Conservation (phyloP, 2,888 invertebrate genomes). For the Leistus spinibarbis region DNA sequence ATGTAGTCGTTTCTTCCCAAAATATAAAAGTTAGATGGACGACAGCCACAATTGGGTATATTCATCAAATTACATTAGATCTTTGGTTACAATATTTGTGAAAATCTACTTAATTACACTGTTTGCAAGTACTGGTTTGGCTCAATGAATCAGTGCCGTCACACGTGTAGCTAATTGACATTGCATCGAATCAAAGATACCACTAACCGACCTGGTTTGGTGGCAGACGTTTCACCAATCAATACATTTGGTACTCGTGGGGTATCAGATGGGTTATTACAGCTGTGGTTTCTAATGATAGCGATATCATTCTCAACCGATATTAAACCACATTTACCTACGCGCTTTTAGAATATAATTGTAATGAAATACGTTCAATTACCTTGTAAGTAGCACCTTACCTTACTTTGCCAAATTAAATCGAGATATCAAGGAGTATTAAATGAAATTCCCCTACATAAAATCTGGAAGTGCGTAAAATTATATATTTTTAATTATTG, state of each 20-base stretch:
- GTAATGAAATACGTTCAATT: conserved; percentile 8
- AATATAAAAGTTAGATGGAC: no score
- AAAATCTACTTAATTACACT: background rate
- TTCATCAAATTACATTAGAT: background rate
- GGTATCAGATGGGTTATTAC: conserved; percentile 3
- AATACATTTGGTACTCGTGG: background rate
- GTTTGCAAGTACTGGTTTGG: background rate
- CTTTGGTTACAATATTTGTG: background rate
- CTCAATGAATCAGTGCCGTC: background rate
- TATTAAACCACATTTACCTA: conserved; percentile 10
- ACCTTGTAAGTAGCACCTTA: no score
- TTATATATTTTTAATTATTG: no score
- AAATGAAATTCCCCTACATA: no score
- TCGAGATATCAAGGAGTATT: no score
- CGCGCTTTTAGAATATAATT: background rate
- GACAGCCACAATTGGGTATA: no score
- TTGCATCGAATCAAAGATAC: conserved; percentile 18
- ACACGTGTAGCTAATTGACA: conserved; percentile 14
- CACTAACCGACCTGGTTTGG: conserved; percentile 3
- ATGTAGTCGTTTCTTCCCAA: no score
- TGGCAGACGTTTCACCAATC: background rate
- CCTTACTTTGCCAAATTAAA: background rate
- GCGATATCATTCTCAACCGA: conserved; percentile 17
- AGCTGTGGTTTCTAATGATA: conserved; percentile 17
- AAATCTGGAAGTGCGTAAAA: no score